A percentile compares a stretch with the other conserved stretches of the same genome.
These are phyloP conservation scores for Malurus cyaneus DNA, from an alignment of 2,113 vertebrate genomes.

Conservation along the genomic window DNA sequence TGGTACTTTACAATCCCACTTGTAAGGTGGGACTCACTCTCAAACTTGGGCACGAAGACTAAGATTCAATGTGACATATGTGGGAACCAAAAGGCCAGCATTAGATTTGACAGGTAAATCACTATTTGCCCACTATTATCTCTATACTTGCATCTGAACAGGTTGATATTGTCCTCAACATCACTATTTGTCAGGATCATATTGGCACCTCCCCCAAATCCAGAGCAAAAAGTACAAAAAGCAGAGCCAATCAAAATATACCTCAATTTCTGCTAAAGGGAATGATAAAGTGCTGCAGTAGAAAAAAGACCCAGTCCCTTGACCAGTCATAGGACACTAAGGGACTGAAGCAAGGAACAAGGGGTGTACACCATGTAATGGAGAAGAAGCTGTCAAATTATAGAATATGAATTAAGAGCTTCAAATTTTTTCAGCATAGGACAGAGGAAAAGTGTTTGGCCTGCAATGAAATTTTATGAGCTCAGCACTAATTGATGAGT, in stretches of 20 bases:
- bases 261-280: background rate
- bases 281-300: background rate
- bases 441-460: background rate
- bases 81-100: background rate
- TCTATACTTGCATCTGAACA: background rate
- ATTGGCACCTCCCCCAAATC: background rate
- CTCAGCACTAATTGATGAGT: background rate
- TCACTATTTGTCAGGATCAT: background rate
- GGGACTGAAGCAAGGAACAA: background rate
- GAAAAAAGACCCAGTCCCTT: background rate
- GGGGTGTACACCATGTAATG: fast-evolving
- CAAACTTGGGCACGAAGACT: background rate
- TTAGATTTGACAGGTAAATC: background rate
- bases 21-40: background rate
- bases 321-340: background rate
- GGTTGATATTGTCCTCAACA: background rate
- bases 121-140: background rate
- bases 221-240: background rate
- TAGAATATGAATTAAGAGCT: background rate
- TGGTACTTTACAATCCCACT: background rate
- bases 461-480: background rate
- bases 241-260: background rate
- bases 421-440: background rate
- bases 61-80: background rate
- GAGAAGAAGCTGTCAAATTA: background rate